Conservation (phyloP, 2,888 invertebrate species). For the Melanophora roralis region DNA sequence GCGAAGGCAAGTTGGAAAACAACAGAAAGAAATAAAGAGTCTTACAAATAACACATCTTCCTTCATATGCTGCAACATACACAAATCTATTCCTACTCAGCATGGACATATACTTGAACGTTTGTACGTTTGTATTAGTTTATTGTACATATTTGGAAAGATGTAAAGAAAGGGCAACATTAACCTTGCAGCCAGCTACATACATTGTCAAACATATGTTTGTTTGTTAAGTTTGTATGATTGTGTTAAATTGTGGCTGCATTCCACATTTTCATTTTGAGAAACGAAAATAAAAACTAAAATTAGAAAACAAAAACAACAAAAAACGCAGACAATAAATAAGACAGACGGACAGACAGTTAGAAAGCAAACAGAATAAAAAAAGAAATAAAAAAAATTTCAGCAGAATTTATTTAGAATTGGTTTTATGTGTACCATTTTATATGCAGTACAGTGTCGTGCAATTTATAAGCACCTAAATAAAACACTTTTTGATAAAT, state of each 20-base stretch:
- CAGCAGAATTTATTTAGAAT: not conserved
- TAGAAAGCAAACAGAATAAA: not conserved
- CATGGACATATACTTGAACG: too few species aligned
- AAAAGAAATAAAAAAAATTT: not conserved
- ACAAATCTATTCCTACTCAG: too few species aligned
- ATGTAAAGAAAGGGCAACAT: not conserved
- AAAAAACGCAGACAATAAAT: not conserved
- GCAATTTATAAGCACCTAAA: too few species aligned
- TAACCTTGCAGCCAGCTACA: conserved; percentile 8
- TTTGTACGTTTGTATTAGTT: too few species aligned
- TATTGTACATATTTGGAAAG: not conserved
- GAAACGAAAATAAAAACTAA: not conserved
- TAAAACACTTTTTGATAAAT: too few species aligned
- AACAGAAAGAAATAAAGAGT: conserved; percentile 30
- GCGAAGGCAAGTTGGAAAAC: conserved; percentile 54
- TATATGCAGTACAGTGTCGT: not conserved
- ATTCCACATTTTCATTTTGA: too few species aligned
- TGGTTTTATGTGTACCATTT: not conserved
- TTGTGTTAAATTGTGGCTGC: not conserved
- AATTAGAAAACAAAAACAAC: not conserved
- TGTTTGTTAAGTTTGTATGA: not conserved
- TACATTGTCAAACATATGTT: not conserved
- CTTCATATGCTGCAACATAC: not conserved
- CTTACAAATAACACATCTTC: not conserved
- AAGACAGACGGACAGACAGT: not conserved